Conservation (phyloP, 2,888 invertebrate genomes). For the Acleris literana region DNA sequence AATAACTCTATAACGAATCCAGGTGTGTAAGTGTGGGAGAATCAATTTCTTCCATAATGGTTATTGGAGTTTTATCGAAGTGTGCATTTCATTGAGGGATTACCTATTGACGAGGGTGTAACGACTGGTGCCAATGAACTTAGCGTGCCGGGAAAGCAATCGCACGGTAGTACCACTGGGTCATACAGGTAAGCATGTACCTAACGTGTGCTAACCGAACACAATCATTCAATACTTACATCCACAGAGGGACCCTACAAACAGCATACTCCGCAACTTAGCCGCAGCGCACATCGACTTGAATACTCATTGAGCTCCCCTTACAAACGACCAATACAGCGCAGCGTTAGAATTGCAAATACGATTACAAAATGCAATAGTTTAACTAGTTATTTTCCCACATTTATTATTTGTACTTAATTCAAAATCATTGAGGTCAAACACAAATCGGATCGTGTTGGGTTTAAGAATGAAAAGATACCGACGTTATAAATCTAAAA, state of each 20-base stretch:
- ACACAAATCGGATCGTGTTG: constrained; percentile 36
- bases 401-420: constrained; percentile 54
- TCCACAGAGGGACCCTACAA: constrained; percentile 48
- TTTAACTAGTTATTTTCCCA: constrained; percentile 60
- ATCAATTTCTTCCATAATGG: constrained; percentile 23
- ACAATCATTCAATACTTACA: constrained; percentile 53
- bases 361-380: constrained; percentile 49
- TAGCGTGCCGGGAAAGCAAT: constrained; percentile 73
- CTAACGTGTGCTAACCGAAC: constrained; percentile 59
- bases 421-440: constrained; percentile 38
- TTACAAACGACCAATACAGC: constrained; percentile 56
- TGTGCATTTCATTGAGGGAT: constrained; percentile 63
- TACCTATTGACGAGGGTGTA: constrained; percentile 49
- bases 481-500: background rate
- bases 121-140: constrained; percentile 74
- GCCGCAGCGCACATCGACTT: constrained; percentile 55
- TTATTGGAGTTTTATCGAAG: constrained; percentile 59
- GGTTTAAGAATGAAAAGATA: constrained; percentile 19
- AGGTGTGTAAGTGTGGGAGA: constrained; percentile 1
- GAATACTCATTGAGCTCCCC: constrained; percentile 56
- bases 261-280: constrained; percentile 54
- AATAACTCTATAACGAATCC: constrained; percentile 5
- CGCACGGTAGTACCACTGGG: constrained; percentile 68
- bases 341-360: constrained; percentile 64
- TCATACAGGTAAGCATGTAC: constrained; percentile 52